These are phyloP conservation scores for Phyllostomus hastatus DNA, from an alignment of 2,113 vertebrate species.

Conservation along the genomic window DNA sequence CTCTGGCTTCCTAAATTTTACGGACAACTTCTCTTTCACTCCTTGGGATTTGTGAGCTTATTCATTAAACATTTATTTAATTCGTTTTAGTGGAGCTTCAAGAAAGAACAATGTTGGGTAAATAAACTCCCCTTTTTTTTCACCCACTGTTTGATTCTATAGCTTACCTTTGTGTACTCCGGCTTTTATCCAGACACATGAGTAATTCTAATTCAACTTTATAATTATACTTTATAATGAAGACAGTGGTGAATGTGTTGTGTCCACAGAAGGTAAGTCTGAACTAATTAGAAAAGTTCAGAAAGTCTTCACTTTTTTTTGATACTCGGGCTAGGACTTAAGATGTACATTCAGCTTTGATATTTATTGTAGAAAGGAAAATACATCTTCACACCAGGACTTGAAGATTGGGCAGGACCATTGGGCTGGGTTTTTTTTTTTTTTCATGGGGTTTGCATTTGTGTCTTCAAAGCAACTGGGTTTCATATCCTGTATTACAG, in stretches of 20 bases:
- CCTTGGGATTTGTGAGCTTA: background rate
- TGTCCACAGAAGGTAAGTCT: background rate
- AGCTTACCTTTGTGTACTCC: background rate
- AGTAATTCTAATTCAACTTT: background rate
- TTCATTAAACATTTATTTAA: background rate
- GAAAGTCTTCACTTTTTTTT: background rate
- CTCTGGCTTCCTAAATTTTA: background rate
- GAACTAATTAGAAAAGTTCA: background rate
- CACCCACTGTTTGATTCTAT: background rate
- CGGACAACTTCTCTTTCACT: background rate
- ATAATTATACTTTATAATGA: background rate
- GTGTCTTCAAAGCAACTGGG: background rate
- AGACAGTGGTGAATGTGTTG: background rate
- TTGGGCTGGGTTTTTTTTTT: background rate
- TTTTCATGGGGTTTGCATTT: background rate
- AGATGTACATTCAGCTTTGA: background rate
- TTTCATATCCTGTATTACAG: background rate
- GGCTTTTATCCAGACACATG: background rate
- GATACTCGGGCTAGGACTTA: background rate
- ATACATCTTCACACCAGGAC: background rate
- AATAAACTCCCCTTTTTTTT: background rate
- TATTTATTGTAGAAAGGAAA: background rate
- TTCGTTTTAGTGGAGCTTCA: background rate
- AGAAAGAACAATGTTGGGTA: background rate
- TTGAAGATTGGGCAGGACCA: background rate